Conservation (phyloP, 92 coral and sea anemone species). For the Isaurus tuberculatus region DNA sequence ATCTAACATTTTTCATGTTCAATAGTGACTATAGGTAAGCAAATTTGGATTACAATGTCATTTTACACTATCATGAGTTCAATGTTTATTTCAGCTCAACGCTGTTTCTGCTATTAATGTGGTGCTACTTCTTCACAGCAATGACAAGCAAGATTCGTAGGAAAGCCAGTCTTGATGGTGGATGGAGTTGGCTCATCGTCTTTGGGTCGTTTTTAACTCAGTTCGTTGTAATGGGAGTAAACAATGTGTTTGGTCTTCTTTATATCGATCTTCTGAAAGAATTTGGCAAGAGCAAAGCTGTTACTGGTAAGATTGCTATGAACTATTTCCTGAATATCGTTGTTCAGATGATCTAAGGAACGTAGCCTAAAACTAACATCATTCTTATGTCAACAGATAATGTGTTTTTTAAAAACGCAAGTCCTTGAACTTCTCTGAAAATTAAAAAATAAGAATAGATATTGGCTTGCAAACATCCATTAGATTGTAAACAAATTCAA, state of each 20-base stretch:
- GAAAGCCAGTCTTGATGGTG: slow-evolving; percentile 75
- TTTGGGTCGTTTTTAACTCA: slow-evolving; percentile 76
- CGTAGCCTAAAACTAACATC: not conserved
- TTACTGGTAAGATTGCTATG: slow-evolving; percentile 61
- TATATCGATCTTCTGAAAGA: slow-evolving; percentile 77
- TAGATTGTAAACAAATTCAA: too few relatives aligned
- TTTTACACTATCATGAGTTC: not conserved
- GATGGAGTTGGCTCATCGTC: slow-evolving; percentile 85
- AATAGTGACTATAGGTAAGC: not conserved
- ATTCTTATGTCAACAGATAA: too few relatives aligned
- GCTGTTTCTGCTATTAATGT: not conserved
- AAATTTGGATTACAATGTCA: not conserved
- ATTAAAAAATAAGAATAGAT: too few relatives aligned
- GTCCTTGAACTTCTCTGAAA: too few relatives aligned
- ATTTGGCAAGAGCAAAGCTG: slow-evolving; percentile 76
- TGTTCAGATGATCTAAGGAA: not conserved
- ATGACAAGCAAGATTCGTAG: slow-evolving; percentile 17
- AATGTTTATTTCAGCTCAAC: too few relatives aligned
- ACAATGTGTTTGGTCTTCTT: slow-evolving; percentile 76
- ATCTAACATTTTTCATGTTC: not conserved
- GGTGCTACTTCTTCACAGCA: not conserved
- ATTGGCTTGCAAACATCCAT: too few relatives aligned
- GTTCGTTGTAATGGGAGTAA: slow-evolving; percentile 75
- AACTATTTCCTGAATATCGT: not conserved
- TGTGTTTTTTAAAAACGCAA: too few relatives aligned